These are phyloP conservation scores for Umimayanthus chanpuru DNA, from an alignment of 92 coral and sea anemone species.

Conservation along the genomic window DNA sequence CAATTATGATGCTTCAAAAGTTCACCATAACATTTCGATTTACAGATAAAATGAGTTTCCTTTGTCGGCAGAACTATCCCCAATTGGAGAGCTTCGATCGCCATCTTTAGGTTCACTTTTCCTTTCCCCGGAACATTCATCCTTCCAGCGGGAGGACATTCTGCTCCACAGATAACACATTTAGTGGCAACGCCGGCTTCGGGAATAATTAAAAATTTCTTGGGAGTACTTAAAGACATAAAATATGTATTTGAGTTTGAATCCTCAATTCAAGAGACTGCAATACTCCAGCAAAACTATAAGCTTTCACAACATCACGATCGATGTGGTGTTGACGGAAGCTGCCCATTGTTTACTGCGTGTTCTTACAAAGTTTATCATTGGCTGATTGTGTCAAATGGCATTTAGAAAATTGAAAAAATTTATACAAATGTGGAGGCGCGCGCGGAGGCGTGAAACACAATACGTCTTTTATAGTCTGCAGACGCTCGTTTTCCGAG, in stretches of 20 bases:
- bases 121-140: neutral
- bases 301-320: neutral
- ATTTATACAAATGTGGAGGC: too few relatives aligned
- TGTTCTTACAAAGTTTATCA: too few relatives aligned
- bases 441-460: too few relatives aligned
- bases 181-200: neutral
- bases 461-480: too few relatives aligned
- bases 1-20: neutral
- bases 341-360: too few relatives aligned
- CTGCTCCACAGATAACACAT: too few relatives aligned
- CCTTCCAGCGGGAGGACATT: neutral
- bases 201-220: neutral
- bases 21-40: constrained; percentile 7
- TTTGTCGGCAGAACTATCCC: neutral
- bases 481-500: too few relatives aligned
- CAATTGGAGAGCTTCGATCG: neutral
- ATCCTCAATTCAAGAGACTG: too few relatives aligned
- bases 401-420: too few relatives aligned
- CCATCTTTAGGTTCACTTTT: neutral
- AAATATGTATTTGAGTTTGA: neutral
- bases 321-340: neutral
- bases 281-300: neutral
- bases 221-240: neutral
- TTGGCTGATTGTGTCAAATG: too few relatives aligned
- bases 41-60: neutral